Conservation (phyloP, 2,113 vertebrate genomes). For the Ochotona curzoniae region DNA sequence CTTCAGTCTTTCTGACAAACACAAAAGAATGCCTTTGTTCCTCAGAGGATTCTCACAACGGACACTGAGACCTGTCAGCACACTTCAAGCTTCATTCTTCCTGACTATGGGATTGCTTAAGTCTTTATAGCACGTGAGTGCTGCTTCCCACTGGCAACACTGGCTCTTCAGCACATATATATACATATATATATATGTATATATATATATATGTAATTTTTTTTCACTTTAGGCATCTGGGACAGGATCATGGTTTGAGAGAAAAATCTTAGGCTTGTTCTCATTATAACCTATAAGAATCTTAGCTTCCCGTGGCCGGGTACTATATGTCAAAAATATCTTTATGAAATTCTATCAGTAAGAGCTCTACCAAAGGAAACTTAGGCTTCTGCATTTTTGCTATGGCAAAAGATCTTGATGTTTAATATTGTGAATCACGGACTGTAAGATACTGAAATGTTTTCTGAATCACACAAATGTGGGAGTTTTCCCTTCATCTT, state of each 20-base stretch:
- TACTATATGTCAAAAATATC: not conserved
- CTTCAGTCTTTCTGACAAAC: constrained; percentile 54
- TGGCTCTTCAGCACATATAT: not conserved
- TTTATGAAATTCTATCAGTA: not conserved
- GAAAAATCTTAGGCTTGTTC: not conserved
- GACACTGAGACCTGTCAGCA: constrained; percentile 38
- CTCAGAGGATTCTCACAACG: constrained; percentile 57
- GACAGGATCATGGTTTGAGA: not conserved
- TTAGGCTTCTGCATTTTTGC: not conserved
- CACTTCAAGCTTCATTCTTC: constrained; percentile 16
- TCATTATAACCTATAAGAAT: not conserved
- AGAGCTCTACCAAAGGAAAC: not conserved
- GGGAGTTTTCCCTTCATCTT: constrained; percentile 1
- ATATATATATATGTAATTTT: not conserved
- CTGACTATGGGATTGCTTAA: not conserved
- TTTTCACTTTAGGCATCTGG: not conserved
- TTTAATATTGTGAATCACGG: not conserved
- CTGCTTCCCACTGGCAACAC: constrained; percentile 5
- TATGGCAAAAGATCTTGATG: not conserved
- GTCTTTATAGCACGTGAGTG: not conserved
- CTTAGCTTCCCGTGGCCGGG: not conserved
- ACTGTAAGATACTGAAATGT: not conserved
- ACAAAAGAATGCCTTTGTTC: constrained; percentile 65
- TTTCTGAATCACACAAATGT: constrained; percentile 1
- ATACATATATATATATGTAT: not conserved